Evolutionary conservation across 2,113 vertebrate species (phyloP), one percentile per base, ranked within the genome.

Genomic region (Rostratula benghalensis): DNA sequence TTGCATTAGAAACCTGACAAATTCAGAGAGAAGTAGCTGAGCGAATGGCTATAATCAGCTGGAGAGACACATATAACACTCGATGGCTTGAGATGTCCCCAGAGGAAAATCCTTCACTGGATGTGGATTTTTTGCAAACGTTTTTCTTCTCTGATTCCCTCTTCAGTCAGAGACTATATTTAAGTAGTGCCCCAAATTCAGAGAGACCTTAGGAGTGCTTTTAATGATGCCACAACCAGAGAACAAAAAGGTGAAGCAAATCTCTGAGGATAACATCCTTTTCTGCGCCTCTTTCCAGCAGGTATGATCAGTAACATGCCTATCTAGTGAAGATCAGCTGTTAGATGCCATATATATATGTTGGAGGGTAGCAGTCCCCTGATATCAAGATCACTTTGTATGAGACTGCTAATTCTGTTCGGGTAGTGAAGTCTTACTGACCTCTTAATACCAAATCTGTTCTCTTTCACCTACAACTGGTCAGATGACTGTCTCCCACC

Each of bases 1-100:
- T 91, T 64, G 35, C 78, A 39, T 87, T 96, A 92, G 94, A 97
- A 97, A 94, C 77, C 76, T 70, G 50, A 93, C 89, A 86, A 94
- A 96, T 89, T 95, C 95, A 93, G 61, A 91, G 81, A 88, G 86
- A 92, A 70, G 79, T 61, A 73, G 69, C 53, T 43, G 89, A 94
- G 61, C 17, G 12, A 95, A 89, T 60, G 71, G 15, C 73, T 95
- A 35, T 91, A 94, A 92, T 84, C 43, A 24, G 75, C 90, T 93
- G 75, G 90, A 60, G 61, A 81, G 78, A 80, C 3, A 57, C 37
- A 83, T 50, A 56, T 45, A 79, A 53, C 6, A 35, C 30, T 78
- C 1, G 2, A 71, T 68, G 45, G 23, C 18, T 92, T 83, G 51
- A 87, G 71, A 74, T 12, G 45, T 89, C 48, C 56, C 65, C 1